Conservation (phyloP, 2,888 invertebrate genomes). For the Drosophila niveifrons region DNA sequence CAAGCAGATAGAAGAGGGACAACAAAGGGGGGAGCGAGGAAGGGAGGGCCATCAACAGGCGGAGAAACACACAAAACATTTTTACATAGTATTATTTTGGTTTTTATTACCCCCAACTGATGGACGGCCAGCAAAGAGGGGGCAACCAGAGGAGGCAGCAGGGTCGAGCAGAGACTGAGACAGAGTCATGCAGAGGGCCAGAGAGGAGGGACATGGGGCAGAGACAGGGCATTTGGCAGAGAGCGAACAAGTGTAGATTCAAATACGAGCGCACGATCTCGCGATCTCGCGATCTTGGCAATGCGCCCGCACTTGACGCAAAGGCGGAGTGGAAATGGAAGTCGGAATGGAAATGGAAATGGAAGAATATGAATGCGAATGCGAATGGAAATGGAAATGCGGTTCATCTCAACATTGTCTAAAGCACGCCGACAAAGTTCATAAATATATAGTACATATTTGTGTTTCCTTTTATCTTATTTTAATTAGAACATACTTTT, state of each 20-base stretch:
- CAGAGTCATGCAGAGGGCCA: background rate
- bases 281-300: constrained; percentile 40
- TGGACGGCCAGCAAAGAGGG: constrained; percentile 20
- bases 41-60: constrained; percentile 3
- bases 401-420: constrained; percentile 52
- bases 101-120: constrained; percentile 64
- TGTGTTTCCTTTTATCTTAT: constrained; percentile 59
- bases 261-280: constrained; percentile 59
- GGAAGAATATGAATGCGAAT: constrained; percentile 11
- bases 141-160: background rate
- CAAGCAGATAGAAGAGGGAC: background rate
- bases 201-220: background rate
- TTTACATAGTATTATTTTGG: constrained; percentile 79
- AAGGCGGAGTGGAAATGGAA: constrained; percentile 11
- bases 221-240: background rate
- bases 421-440: constrained; percentile 72
- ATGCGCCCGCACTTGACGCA: constrained; percentile 16
- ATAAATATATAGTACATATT: constrained; percentile 9
- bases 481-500: constrained; percentile 60
- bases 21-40: background rate
- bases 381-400: constrained; percentile 35
- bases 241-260: constrained; percentile 66
- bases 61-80: constrained; percentile 69
- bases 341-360: constrained; percentile 10
- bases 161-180: background rate